Conservation (phyloP, 2,888 invertebrate species). For the Dendrolimus houi region DNA sequence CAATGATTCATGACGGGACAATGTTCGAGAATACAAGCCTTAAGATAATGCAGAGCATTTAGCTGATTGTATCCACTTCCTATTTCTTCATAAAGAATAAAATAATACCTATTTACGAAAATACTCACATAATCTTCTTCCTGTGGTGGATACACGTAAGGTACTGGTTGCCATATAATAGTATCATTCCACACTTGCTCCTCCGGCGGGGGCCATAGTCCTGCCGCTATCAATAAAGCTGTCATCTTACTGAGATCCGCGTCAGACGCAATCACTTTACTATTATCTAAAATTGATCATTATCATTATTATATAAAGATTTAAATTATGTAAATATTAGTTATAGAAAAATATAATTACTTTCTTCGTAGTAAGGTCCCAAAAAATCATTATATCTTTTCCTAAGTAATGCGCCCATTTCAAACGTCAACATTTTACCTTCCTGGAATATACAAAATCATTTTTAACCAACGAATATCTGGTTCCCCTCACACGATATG, state of each 20-base stretch:
- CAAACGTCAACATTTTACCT: constrained; percentile 73
- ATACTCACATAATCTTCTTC: constrained; percentile 55
- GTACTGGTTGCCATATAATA: constrained; percentile 79
- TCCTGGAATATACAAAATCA: constrained; percentile 47
- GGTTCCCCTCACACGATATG: constrained; percentile 13
- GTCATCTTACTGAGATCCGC: constrained; percentile 86
- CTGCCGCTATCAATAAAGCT: constrained; percentile 81
- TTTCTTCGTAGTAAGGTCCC: constrained; percentile 57
- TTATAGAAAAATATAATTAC: constrained; percentile 18
- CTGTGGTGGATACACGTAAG: constrained; percentile 61
- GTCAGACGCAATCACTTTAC: constrained; percentile 78
- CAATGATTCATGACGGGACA: no score
- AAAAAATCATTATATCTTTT: constrained; percentile 68
- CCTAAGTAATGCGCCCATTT: constrained; percentile 74
- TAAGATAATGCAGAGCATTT: no score
- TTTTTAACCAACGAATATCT: constrained; percentile 4
- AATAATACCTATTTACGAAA: background rate
- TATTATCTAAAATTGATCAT: background rate
- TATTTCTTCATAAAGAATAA: no score
- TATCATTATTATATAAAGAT: background rate
- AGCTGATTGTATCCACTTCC: no score
- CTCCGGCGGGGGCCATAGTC: constrained; percentile 79
- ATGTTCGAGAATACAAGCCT: no score
- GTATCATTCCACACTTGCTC: constrained; percentile 69
- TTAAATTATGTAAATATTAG: background rate